A percentile compares a stretch with the other conserved stretches of the same genome.
Conservation (phyloP, 2,797 vertebrate species). For the Gymnothorax reevesii region DNA sequence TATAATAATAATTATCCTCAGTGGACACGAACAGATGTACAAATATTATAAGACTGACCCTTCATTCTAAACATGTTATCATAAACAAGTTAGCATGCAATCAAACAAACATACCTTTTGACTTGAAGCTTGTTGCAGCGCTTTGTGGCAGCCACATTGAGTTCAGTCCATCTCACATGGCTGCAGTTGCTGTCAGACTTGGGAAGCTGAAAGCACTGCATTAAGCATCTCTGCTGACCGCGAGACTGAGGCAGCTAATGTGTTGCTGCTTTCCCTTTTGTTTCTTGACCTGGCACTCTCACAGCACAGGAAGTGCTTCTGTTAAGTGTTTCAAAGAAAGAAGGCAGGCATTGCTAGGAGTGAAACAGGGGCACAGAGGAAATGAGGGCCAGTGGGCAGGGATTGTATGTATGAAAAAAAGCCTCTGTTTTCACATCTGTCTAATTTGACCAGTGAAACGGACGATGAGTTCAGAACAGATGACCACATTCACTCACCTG, state of each 20-base stretch:
- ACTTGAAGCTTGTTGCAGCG: background rate
- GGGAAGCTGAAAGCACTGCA: background rate
- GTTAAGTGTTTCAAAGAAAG: background rate
- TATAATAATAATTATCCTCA: background rate
- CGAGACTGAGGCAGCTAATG: background rate
- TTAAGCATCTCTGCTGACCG: background rate
- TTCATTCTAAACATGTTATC: background rate
- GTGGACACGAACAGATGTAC: background rate
- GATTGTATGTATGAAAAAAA: background rate
- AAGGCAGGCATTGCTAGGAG: too few species aligned
- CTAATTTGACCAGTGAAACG: background rate
- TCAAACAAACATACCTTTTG: background rate
- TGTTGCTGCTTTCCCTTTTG: slow-evolving; percentile 17
- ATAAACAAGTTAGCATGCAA: background rate
- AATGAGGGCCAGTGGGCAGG: background rate
- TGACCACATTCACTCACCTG: background rate
- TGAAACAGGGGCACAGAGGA: background rate
- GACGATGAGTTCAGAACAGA: background rate
- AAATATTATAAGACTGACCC: background rate
- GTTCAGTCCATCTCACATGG: background rate
- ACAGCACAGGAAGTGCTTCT: background rate
- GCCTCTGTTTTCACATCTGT: background rate
- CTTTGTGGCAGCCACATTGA: background rate
- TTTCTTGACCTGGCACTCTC: background rate
- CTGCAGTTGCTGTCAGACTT: background rate